Evolutionary conservation across 2,888 invertebrate species (phyloP).

Genomic region (Endomychus coccineus): DNA sequence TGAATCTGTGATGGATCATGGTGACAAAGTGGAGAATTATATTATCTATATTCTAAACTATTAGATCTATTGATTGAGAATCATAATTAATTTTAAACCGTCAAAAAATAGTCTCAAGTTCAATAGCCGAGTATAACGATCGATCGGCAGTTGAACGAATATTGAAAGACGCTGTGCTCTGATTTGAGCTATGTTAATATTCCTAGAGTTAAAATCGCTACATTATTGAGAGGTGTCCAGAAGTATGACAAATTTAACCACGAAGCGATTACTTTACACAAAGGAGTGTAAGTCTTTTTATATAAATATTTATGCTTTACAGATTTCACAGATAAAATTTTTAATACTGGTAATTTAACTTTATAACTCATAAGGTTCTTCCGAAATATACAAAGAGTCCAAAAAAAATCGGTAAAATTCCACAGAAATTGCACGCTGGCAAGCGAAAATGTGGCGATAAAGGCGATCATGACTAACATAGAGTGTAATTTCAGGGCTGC

Average conservation of each 20-base stretch:
- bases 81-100: too few relatives aligned
- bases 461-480: too few relatives aligned
- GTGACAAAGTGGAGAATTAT: too few relatives aligned
- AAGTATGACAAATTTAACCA: slow-evolving; percentile 36
- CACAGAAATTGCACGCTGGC: slow-evolving; percentile 24
- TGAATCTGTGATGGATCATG: too few relatives aligned
- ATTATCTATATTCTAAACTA: too few relatives aligned
- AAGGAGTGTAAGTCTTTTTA: slow-evolving; percentile 21
- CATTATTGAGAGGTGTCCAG: slow-evolving; percentile 30
- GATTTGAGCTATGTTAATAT: slow-evolving; percentile 31
- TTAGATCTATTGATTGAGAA: too few relatives aligned
- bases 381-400: slow-evolving; percentile 24
- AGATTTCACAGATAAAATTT: slow-evolving; percentile 16
- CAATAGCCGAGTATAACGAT: background rate
- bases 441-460: slow-evolving; percentile 27
- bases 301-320: slow-evolving; percentile 14
- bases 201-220: background rate
- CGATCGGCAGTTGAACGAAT: slow-evolving; percentile 30
- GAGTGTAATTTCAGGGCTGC: slow-evolving; percentile 1
- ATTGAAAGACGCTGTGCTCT: slow-evolving; percentile 37
- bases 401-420: slow-evolving; percentile 27
- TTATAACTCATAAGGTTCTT: slow-evolving; percentile 19
- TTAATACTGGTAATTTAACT: slow-evolving; percentile 27
- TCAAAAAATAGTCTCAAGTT: slow-evolving; percentile 1
- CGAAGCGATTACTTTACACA: slow-evolving; percentile 27